These are phyloP conservation scores for Galerucella pusilla DNA, from an alignment of 2,888 invertebrate genomes.

Conservation along the genomic window DNA sequence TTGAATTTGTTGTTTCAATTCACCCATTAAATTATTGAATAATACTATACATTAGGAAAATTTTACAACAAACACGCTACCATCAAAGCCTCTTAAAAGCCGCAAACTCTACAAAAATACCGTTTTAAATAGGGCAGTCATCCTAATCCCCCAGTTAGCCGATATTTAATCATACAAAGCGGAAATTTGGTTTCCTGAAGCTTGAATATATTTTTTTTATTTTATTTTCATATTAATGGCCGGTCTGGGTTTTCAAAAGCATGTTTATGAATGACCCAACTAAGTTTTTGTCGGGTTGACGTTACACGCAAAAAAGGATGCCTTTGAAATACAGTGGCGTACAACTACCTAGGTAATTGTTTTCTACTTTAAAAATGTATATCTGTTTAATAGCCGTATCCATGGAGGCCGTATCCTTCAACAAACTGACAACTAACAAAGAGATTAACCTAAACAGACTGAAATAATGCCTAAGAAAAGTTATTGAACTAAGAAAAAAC, in stretches of 20 bases:
- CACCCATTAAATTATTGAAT: background rate
- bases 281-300: background rate
- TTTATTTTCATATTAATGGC: conserved; percentile 8
- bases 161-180: conserved; percentile 16
- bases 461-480: too few relatives aligned
- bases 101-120: conserved; percentile 6
- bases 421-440: too few relatives aligned
- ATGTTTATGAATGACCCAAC: background rate
- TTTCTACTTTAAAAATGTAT: too few relatives aligned
- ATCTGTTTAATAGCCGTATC: too few relatives aligned
- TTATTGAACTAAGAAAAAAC: too few relatives aligned
- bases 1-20: background rate
- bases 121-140: conserved; percentile 6
- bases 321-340: background rate
- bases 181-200: conserved; percentile 13
- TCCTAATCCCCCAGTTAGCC: conserved; percentile 17
- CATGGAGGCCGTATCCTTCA: too few relatives aligned
- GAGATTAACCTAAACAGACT: too few relatives aligned
- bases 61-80: conserved; percentile 1
- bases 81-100: background rate
- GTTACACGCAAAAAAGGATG: background rate
- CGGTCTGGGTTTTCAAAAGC: background rate
- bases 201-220: conserved; percentile 4
- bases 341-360: background rate
- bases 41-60: background rate